A percentile compares a stretch with the other conserved stretches of the same genome.
Conservation (phyloP, 2,888 invertebrate species). For the Thysanoteuthis rhombus region DNA sequence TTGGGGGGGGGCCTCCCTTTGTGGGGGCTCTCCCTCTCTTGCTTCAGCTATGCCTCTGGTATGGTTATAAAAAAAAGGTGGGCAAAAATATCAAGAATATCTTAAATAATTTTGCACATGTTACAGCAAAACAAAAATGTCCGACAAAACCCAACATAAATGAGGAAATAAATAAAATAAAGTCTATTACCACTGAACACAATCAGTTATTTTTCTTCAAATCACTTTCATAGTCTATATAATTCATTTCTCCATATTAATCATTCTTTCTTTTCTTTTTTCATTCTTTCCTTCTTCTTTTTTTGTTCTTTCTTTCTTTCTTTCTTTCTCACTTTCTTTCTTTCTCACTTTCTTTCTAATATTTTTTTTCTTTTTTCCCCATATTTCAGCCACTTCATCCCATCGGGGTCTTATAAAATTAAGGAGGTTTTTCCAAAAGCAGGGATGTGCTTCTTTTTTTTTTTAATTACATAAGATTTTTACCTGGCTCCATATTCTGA, state of each 20-base stretch:
- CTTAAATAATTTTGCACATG: background rate
- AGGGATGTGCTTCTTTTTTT: background rate
- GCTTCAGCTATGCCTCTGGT: no score
- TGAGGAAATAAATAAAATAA: background rate
- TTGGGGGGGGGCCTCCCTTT: no score
- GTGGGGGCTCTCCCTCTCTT: no score
- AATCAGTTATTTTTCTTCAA: background rate
- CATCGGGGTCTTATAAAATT: background rate
- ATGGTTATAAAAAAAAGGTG: background rate
- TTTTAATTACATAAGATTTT: background rate
- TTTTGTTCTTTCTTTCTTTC: background rate
- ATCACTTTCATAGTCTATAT: background rate
- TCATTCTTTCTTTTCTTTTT: background rate
- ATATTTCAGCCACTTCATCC: background rate
- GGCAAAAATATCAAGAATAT: background rate
- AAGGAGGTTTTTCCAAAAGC: no score
- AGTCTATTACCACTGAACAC: background rate
- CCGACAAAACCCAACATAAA: background rate
- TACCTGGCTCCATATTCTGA: background rate
- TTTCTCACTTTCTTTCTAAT: no score
- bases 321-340: background rate
- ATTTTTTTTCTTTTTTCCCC: background rate
- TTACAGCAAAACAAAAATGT: background rate
- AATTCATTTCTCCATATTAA: background rate
- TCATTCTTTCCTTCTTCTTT: background rate